phyloP scores from a whole-genome alignment of 2,888 invertebrate species.

The Andrena bicolor region DNA sequence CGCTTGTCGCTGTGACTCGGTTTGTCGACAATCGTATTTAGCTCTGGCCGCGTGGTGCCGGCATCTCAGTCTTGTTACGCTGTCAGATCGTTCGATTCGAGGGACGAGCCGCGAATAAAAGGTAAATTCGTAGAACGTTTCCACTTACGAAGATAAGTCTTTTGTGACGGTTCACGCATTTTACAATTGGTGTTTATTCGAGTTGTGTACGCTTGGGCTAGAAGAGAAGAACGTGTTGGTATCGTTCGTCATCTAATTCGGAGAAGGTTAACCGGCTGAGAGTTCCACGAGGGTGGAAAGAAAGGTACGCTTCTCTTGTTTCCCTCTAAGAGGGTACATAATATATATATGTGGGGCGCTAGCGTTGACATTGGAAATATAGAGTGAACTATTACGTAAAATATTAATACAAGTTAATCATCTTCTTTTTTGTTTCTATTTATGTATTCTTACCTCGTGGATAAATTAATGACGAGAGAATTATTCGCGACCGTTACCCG shows the following conservation, averaged over 20 bases:
- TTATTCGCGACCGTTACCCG: not conserved
- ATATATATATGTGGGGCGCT: no score
- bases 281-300: slow-evolving; percentile 3
- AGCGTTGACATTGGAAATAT: no score
- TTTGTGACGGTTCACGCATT: slow-evolving; percentile 3
- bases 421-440: not conserved
- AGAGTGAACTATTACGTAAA: no score
- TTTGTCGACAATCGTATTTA: slow-evolving; percentile 68
- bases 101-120: not conserved
- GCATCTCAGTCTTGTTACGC: slow-evolving; percentile 61
- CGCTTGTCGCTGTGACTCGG: slow-evolving; percentile 20
- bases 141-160: not conserved
- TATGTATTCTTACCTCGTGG: not conserved
- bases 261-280: slow-evolving; percentile 10
- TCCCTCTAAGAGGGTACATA: not conserved
- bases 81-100: slow-evolving; percentile 41
- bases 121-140: not conserved
- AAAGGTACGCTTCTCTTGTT: slow-evolving; percentile 13
- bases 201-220: slow-evolving; percentile 3
- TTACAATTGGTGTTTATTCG: slow-evolving; percentile 6
- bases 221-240: not conserved
- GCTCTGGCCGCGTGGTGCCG: slow-evolving; percentile 67
- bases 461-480: not conserved
- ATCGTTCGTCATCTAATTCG: not conserved
- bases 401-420: no score